Evolutionary conservation across 2,888 invertebrate species (phyloP).

Genomic region (Dryobota labecula): DNA sequence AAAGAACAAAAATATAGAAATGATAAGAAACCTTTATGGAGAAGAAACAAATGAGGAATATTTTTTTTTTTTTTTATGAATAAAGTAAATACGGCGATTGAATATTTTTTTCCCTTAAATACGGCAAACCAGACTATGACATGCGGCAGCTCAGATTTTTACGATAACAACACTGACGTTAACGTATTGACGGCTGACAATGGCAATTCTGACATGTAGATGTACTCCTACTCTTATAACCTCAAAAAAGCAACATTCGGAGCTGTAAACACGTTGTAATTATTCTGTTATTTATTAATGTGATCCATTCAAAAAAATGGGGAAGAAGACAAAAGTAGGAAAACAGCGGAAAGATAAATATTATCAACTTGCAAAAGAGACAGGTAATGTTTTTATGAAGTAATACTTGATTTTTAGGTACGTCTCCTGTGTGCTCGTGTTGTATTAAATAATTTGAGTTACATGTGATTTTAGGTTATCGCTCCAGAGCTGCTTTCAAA

Average conservation of each 20-base stretch:
- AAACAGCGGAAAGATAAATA: slow-evolving; percentile 99
- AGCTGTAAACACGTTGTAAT: slow-evolving; percentile 46
- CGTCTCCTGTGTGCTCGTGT: slow-evolving; percentile 13
- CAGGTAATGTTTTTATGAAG: slow-evolving; percentile 91
- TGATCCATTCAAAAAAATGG: slow-evolving; percentile 92
- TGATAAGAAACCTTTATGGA: too few species aligned
- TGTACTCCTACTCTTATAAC: slow-evolving; percentile 12
- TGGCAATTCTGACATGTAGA: slow-evolving; percentile 1
- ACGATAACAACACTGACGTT: too few species aligned
- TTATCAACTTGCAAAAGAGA: slow-evolving; percentile 99
- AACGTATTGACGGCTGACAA: not conserved
- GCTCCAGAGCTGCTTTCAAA: slow-evolving; percentile 99
- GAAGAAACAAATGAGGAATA: too few species aligned
- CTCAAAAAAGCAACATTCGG: slow-evolving; percentile 27
- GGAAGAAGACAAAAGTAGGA: slow-evolving; percentile 98
- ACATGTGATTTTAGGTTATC: slow-evolving; percentile 92
- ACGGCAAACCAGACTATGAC: too few species aligned
- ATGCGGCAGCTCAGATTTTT: too few species aligned
- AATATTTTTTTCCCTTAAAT: too few species aligned
- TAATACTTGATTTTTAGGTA: not conserved
- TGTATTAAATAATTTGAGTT: not conserved
- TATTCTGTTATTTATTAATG: slow-evolving; percentile 28
- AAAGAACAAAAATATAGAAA: too few species aligned
- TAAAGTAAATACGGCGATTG: too few species aligned
- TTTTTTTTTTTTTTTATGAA: too few species aligned